Evolutionary conservation across 2,888 invertebrate genomes (phyloP), one percentile per base, ranked within the genome.

Genomic region (Drosophila melanosoma): DNA sequence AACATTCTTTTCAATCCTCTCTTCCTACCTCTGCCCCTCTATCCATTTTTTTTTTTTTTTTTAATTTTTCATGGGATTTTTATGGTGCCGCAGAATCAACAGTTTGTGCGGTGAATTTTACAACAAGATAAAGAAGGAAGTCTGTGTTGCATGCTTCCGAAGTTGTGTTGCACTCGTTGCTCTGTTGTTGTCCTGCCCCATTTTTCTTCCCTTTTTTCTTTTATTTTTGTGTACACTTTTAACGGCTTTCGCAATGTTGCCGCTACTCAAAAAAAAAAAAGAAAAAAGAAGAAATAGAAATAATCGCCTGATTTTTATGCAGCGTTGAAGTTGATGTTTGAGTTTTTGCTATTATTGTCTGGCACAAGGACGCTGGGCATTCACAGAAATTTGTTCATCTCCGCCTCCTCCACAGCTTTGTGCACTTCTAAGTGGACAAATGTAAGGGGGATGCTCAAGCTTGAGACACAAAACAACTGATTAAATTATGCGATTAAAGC

Each of bases 71-170:
- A 87, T 87, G 89, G 91, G 82, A 87, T 90, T 92, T 91, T 91
- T 91, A 91, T 92, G 85, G 91, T 81, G 82, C 90, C 91, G 77
- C 88, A 87, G 90, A 90, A 91, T 91, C 91, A 90, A 89, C 91
- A 92, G 92, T 90, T 91, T 91, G 92, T 91, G 91, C 90, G 89
- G 89, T 87, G 91, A 90, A 91, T 91, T 89, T 89, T 83, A 91
- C 92, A 91, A 90, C 90, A 86, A 87, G 87, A 87, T 85, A 87
- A 88, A 86, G 83, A 83, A 86, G 76, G 69, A 78, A 57, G 48
- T 51, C 53, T 57, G 51, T 68, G 74, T 73, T 67, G 57, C 45
- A 69, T 33, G 69, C 51, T 51, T 73, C 64, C 49, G 69, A 63
- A 69, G 62, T 51, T 71, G 52, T 56, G 56, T 56, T 56, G 56